phyloP scores from a whole-genome alignment of 2,797 vertebrate species.

The Gorsachius magnificus region DNA sequence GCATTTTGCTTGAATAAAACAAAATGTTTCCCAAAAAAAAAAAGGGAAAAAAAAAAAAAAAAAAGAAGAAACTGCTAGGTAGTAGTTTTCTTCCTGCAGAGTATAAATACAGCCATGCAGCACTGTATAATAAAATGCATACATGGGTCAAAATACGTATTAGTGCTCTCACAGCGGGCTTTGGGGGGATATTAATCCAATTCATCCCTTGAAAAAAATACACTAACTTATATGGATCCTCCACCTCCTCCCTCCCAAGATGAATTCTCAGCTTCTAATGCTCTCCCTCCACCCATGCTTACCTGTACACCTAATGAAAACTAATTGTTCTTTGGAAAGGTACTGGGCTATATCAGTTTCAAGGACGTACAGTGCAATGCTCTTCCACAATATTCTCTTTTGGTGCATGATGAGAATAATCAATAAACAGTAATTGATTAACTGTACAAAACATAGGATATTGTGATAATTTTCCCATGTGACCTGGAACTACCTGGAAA shows the following conservation, averaged over 20 bases:
- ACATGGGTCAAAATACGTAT: neutral
- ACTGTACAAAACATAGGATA: neutral
- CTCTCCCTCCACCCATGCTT: neutral
- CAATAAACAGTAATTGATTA: neutral
- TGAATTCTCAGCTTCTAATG: neutral
- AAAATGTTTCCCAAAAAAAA: neutral
- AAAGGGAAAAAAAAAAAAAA: neutral
- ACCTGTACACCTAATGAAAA: neutral
- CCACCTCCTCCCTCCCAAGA: neutral
- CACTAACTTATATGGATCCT: neutral
- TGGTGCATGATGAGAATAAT: neutral
- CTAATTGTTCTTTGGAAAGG: neutral
- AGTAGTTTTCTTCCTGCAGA: neutral
- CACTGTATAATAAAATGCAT: neutral
- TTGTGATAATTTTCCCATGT: neutral
- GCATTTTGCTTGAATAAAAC: slow-evolving; percentile 23
- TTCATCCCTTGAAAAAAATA: neutral
- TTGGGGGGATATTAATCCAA: neutral
- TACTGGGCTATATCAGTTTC: neutral
- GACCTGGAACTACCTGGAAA: neutral
- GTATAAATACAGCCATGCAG: neutral
- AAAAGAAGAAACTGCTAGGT: neutral
- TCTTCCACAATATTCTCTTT: neutral
- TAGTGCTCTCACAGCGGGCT: neutral
- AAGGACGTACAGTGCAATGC: neutral